These are phyloP conservation scores for Chroicocephalus ridibundus DNA, from an alignment of 2,113 vertebrate species.

Conservation along the genomic window DNA sequence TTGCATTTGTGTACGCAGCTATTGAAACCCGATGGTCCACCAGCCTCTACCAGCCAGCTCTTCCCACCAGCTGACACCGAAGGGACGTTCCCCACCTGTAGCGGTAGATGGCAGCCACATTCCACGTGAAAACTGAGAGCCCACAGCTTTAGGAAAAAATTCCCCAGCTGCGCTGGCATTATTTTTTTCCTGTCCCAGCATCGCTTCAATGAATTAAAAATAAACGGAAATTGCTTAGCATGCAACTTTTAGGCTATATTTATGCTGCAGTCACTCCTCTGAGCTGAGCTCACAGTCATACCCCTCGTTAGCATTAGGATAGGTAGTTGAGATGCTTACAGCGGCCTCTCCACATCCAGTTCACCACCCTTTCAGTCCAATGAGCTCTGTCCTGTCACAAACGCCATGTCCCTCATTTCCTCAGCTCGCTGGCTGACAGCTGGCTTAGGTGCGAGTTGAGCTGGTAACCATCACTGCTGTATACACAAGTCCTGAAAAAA, in stretches of 20 bases:
- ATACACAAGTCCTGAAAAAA: not conserved
- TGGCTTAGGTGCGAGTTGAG: not conserved
- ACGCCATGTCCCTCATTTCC: not conserved
- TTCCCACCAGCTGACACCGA: not conserved
- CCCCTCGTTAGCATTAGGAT: not conserved
- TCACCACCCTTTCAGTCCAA: not conserved
- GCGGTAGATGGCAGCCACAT: slow-evolving; percentile 50
- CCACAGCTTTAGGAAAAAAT: not conserved
- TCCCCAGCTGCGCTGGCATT: not conserved
- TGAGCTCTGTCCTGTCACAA: not conserved
- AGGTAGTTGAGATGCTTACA: not conserved
- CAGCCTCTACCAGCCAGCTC: not conserved
- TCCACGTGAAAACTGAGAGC: not conserved
- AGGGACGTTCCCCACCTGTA: rapidly evolving
- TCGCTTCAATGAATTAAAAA: not conserved
- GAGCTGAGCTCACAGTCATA: not conserved
- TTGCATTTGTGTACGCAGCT: not conserved
- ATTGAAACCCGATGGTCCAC: not conserved
- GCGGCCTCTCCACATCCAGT: not conserved
- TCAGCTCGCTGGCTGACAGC: not conserved
- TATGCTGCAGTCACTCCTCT: not conserved
- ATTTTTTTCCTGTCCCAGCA: not conserved
- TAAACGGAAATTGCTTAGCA: not conserved
- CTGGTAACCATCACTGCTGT: not conserved
- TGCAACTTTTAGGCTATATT: not conserved